Evolutionary conservation across 2,113 vertebrate species (phyloP).

Genomic region (Pelecanus crispus): DNA sequence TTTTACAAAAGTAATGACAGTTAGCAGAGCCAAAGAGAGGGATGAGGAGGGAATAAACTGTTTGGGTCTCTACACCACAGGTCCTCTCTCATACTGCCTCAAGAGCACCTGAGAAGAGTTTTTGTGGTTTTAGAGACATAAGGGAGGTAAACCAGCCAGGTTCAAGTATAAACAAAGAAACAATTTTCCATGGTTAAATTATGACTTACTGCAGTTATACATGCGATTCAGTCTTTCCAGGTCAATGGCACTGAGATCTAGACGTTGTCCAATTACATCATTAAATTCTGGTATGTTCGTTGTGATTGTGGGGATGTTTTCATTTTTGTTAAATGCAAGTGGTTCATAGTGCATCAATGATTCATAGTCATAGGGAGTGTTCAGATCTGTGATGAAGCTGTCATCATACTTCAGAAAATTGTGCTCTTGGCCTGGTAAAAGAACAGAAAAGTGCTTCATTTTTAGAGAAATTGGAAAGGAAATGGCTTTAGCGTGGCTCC

Average conservation of each 20-base stretch:
- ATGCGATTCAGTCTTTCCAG: constrained; percentile 85
- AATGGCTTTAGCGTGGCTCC: not conserved
- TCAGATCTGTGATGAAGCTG: constrained; percentile 82
- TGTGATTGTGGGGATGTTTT: constrained; percentile 81
- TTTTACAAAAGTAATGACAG: not conserved
- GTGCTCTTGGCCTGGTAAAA: constrained; percentile 71
- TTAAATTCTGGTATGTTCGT: constrained; percentile 88
- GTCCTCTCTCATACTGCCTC: not conserved
- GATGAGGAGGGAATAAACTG: not conserved
- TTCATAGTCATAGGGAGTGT: constrained; percentile 91
- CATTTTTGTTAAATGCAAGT: constrained; percentile 87
- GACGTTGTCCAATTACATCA: constrained; percentile 85
- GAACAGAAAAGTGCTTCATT: not conserved
- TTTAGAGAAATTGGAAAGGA: not conserved
- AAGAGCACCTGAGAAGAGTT: not conserved
- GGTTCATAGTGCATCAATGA: constrained; percentile 90
- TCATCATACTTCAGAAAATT: constrained; percentile 87
- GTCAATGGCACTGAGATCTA: constrained; percentile 85
- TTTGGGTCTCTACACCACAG: not conserved
- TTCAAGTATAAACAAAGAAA: not conserved
- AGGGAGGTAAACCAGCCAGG: not conserved
- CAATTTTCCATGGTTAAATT: not conserved
- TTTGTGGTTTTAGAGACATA: not conserved
- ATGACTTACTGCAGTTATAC: constrained; percentile 91
- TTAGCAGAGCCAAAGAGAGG: not conserved